These are phyloP conservation scores for Chrosomus eos DNA, from an alignment of 2,797 vertebrate genomes.

Conservation along the genomic window DNA sequence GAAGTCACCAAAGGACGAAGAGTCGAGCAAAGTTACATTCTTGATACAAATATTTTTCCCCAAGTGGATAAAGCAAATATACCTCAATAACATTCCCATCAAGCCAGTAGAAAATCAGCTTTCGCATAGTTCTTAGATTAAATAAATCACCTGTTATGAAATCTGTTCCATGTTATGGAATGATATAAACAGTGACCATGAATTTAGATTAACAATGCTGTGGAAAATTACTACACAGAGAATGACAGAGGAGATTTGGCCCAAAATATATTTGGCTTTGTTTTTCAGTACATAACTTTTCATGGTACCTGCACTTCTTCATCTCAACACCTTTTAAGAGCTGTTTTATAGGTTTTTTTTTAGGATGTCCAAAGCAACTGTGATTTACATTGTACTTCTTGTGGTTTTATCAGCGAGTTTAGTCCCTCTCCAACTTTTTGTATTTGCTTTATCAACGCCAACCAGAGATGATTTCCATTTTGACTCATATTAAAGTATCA, in stretches of 20 bases:
- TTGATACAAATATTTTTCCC: constrained; percentile 5
- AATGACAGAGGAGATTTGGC: constrained; percentile 66
- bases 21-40: not conserved
- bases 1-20: constrained; percentile 4
- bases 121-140: constrained; percentile 64
- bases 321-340: constrained; percentile 75
- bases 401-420: not conserved
- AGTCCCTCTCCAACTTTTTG: not conserved
- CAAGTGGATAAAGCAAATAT: constrained; percentile 27
- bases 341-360: constrained; percentile 81
- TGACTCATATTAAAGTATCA: not conserved
- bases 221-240: constrained; percentile 71
- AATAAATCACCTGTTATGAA: constrained; percentile 76
- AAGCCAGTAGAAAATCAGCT: constrained; percentile 60
- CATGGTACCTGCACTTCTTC: constrained; percentile 75
- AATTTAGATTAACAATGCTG: constrained; percentile 76
- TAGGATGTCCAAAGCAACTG: constrained; percentile 69
- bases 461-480: not conserved
- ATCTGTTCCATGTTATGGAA: constrained; percentile 57
- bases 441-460: not conserved
- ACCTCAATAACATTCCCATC: constrained; percentile 34
- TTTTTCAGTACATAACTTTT: constrained; percentile 73
- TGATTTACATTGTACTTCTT: constrained; percentile 63
- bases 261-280: constrained; percentile 75
- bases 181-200: constrained; percentile 73